Conservation (phyloP, 23 tunicate genomes). For the Trididemnum clinides region DNA sequence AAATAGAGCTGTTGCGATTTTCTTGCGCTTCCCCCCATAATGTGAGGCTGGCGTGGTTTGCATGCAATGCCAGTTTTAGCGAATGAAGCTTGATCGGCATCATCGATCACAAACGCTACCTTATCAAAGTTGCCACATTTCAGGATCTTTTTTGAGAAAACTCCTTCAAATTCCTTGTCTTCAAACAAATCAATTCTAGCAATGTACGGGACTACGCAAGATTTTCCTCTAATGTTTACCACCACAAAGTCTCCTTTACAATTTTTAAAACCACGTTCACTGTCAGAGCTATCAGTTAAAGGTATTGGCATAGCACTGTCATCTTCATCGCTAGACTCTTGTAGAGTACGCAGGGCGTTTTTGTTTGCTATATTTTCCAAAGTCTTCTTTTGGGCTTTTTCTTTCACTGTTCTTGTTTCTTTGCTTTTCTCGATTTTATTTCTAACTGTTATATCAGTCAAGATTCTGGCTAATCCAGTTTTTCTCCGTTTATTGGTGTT, state of each 20-base stretch:
- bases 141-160: not conserved
- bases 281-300: conserved; percentile 5
- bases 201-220: too few relatives aligned
- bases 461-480: conserved; percentile 1
- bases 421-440: not conserved
- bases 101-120: not conserved
- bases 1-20: not conserved
- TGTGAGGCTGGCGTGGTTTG: not conserved
- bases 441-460: conserved; percentile 5
- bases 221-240: too few relatives aligned
- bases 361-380: too few relatives aligned
- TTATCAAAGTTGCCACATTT: not conserved
- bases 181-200: not conserved
- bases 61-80: not conserved
- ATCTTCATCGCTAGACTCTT: conserved; percentile 1
- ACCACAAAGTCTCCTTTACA: too few relatives aligned
- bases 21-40: not conserved
- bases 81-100: not conserved
- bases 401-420: not conserved
- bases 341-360: not conserved
- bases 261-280: too few relatives aligned
- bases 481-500: not conserved
- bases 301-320: conserved; percentile 2
- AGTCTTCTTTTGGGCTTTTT: not conserved
- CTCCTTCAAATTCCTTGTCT: not conserved